Percentiles rank a stretch among this genome's conserved stretches.
Evolutionary conservation across 1,140 invertebrate species (phyloP).

Genomic region (Zaprionus davidi): DNA sequence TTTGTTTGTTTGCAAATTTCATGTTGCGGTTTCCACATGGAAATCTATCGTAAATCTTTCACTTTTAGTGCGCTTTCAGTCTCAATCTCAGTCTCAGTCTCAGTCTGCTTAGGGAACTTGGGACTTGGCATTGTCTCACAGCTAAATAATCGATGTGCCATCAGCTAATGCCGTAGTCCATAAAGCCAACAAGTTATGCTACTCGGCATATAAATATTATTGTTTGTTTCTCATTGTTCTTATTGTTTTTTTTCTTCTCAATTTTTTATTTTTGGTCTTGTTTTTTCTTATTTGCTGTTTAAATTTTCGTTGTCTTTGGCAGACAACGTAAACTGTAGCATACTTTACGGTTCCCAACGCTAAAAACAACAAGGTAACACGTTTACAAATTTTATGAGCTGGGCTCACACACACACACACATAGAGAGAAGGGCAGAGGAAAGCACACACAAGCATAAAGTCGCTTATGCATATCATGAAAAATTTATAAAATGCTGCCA

Average conservation of each 20-base stretch:
- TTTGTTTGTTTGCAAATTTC: background rate
- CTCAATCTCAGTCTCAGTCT: background rate
- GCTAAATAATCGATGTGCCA: slow-evolving; percentile 8
- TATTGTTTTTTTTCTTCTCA: background rate
- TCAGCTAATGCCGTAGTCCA: slow-evolving; percentile 2
- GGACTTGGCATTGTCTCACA: background rate
- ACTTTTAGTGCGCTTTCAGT: slow-evolving; percentile 1
- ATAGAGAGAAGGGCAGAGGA: background rate
- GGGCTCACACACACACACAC: background rate
- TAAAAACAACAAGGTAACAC: slow-evolving; percentile 54
- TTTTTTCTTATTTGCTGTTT: background rate
- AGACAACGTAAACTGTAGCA: slow-evolving; percentile 27
- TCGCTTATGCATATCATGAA: slow-evolving; percentile 59
- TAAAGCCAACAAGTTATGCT: slow-evolving; percentile 12
- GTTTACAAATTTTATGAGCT: slow-evolving; percentile 54
- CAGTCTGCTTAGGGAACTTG: too few species aligned
- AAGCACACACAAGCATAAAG: slow-evolving; percentile 12
- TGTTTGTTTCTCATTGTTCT: background rate
- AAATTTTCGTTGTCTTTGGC: slow-evolving; percentile 10
- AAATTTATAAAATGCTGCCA: slow-evolving; percentile 64
- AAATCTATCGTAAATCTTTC: background rate
- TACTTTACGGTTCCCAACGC: slow-evolving; percentile 22
- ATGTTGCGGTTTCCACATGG: background rate
- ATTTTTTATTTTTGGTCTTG: background rate
- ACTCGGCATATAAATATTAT: slow-evolving; percentile 11